phyloP scores from a whole-genome alignment of 2,888 invertebrate genomes.

The Rhopalosiphum nymphaeae region DNA sequence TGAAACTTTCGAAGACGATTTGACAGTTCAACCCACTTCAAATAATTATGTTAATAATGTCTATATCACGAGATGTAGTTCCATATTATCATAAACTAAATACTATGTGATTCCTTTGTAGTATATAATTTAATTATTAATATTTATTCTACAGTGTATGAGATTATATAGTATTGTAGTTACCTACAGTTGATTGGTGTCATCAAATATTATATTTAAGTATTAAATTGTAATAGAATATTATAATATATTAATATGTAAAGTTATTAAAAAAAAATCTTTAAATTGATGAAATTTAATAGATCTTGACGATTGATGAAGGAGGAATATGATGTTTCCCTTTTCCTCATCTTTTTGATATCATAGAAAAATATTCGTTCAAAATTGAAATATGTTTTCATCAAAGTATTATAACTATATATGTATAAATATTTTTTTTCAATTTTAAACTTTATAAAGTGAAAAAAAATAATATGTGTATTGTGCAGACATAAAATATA shows the following conservation, averaged over 20 bases:
- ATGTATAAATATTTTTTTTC: no score
- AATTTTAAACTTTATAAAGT: not conserved
- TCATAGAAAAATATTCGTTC: not conserved
- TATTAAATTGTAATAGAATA: not conserved
- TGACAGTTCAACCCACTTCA: not conserved
- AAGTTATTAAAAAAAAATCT: not conserved
- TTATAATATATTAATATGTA: not conserved
- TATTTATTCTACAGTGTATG: not conserved
- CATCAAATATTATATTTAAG: not conserved
- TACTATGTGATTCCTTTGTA: not conserved
- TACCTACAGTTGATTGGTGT: not conserved
- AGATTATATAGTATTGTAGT: not conserved
- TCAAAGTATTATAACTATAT: no score
- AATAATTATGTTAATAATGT: not conserved
- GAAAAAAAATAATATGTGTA: not conserved
- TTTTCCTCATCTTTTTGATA: not conserved
- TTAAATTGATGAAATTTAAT: not conserved
- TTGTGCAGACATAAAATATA: no score
- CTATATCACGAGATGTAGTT: not conserved
- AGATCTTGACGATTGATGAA: not conserved
- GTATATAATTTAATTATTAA: not conserved
- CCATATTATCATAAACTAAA: not conserved
- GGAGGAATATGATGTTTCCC: no score
- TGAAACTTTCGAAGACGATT: no score
- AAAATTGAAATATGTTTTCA: no score